Conservation (phyloP, 2,797 vertebrate genomes). For the Knipowitschia caucasica region DNA sequence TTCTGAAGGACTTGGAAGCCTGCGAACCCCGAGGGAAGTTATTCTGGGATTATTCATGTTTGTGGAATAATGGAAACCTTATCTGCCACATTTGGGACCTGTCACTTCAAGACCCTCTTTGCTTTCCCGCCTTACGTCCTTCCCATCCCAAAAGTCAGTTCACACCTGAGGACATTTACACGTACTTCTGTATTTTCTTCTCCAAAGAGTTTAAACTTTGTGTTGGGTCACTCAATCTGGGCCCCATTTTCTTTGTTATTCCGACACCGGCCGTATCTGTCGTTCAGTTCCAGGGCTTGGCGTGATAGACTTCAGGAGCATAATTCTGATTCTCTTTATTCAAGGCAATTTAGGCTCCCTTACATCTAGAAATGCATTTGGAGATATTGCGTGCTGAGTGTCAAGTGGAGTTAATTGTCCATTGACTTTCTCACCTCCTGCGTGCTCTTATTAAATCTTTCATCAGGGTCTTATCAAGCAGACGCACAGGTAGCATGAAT, state of each 20-base stretch:
- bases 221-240: slow-evolving; percentile 29
- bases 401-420: slow-evolving; percentile 65
- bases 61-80: slow-evolving; percentile 66
- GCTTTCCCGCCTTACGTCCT: slow-evolving; percentile 49
- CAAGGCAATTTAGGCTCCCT: slow-evolving; percentile 24
- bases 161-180: slow-evolving; percentile 63
- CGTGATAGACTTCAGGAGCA: slow-evolving; percentile 54
- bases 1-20: slow-evolving; percentile 27
- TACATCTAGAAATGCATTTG: slow-evolving; percentile 47
- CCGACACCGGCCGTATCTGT: slow-evolving; percentile 24
- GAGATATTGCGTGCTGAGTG: slow-evolving; percentile 52
- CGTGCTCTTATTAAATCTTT: slow-evolving; percentile 35
- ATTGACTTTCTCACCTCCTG: slow-evolving; percentile 56
- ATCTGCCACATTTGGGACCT: slow-evolving; percentile 62
- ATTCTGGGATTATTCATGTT: slow-evolving; percentile 67
- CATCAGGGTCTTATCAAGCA: slow-evolving; percentile 39
- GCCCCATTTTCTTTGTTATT: slow-evolving; percentile 20
- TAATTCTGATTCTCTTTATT: slow-evolving; percentile 62
- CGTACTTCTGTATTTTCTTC: slow-evolving; percentile 14
- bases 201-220: slow-evolving; percentile 33
- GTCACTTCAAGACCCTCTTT: slow-evolving; percentile 52
- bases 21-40: slow-evolving; percentile 43
- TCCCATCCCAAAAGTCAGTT: slow-evolving; percentile 49
- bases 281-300: slow-evolving; percentile 21
- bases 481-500: slow-evolving; percentile 17